phyloP scores from a whole-genome alignment of 2,888 invertebrate species.

The Danaus chrysippus region DNA sequence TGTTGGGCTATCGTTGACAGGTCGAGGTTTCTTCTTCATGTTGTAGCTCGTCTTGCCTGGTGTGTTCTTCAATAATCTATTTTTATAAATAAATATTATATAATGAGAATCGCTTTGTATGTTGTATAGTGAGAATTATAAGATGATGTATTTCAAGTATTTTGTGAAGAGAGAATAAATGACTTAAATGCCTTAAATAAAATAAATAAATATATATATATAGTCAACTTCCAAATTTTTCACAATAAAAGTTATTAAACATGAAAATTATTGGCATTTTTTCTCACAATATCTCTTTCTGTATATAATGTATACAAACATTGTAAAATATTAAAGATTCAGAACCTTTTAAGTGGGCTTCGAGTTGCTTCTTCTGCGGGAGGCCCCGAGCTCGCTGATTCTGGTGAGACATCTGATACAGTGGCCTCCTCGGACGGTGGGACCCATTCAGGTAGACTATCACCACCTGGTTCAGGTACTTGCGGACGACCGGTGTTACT shows the following conservation, averaged over 20 bases:
- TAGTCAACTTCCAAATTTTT: no score
- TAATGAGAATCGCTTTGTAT: background rate
- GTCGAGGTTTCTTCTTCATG: conserved; percentile 58
- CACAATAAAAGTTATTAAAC: no score
- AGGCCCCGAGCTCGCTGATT: conserved; percentile 38
- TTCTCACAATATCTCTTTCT: no score
- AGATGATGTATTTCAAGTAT: no score
- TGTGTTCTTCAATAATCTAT: conserved; percentile 63
- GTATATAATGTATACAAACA: no score
- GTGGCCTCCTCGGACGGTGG: conserved; percentile 64
- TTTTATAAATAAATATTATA: conserved; percentile 10
- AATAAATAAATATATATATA: no score
- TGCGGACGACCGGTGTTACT: conserved; percentile 38
- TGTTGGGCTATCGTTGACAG: conserved; percentile 55
- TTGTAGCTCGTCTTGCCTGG: conserved; percentile 58
- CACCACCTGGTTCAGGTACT: conserved; percentile 41
- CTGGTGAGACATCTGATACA: conserved; percentile 51
- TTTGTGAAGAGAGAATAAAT: no score
- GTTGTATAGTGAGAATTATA: background rate
- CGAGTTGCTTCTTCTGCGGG: conserved; percentile 56
- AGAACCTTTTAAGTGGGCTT: conserved; percentile 66
- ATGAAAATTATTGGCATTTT: no score
- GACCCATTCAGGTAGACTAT: conserved; percentile 58
- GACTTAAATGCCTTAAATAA: no score
- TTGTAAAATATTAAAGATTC: conserved; percentile 13